phyloP scores from a whole-genome alignment of 2,888 invertebrate genomes.

The Drosophila parthenogenetica region DNA sequence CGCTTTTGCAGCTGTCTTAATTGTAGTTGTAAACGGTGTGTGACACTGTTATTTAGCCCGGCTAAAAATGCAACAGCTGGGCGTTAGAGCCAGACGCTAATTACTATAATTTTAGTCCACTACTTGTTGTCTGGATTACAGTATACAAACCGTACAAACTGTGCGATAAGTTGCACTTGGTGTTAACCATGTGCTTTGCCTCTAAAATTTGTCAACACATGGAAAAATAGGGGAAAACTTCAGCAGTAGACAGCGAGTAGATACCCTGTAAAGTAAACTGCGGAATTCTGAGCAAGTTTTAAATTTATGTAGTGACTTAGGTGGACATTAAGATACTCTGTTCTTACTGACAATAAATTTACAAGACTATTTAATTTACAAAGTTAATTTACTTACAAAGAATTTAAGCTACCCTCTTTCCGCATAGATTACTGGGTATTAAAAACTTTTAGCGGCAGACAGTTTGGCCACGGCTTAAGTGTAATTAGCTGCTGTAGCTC shows the following conservation, averaged over 20 bases:
- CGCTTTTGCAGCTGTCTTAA: conserved; percentile 3
- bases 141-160: conserved; percentile 9
- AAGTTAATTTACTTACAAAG: not conserved
- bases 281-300: not conserved
- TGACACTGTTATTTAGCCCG: conserved; percentile 19
- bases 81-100: conserved; percentile 45
- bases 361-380: not conserved
- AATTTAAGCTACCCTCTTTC: not conserved
- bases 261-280: conserved; percentile 34
- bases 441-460: conserved; percentile 6
- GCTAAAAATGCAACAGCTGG: conserved; percentile 23
- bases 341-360: no score
- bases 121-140: conserved; percentile 13
- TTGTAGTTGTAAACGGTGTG: conserved; percentile 39
- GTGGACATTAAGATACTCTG: no score
- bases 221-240: not conserved
- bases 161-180: conserved; percentile 43
- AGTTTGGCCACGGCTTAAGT: not conserved
- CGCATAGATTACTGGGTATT: conserved; percentile 25
- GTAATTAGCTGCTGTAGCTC: conserved; percentile 38
- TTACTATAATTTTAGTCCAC: conserved; percentile 57
- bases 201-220: conserved; percentile 67
- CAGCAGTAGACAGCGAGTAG: not conserved
- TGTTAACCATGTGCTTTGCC: conserved; percentile 54
- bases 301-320: no score